phyloP scores from a whole-genome alignment of 2,797 vertebrate species.

The Brachyalestes nurse region DNA sequence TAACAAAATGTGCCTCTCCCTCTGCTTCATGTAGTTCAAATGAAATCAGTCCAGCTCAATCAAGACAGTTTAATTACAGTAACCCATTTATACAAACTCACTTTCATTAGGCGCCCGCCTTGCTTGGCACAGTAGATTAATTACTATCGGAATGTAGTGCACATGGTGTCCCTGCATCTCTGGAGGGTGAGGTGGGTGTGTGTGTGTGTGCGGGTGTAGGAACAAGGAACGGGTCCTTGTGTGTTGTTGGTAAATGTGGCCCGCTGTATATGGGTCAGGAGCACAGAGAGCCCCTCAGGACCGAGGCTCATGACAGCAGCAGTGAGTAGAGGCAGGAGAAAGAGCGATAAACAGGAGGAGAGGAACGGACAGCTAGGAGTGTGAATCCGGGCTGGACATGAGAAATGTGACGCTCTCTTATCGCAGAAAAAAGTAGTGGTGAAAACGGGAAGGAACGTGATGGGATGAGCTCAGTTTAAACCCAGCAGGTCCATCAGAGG shows the following conservation, averaged over 20 bases:
- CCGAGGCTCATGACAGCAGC: slow-evolving; percentile 36
- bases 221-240: neutral
- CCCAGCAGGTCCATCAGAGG: neutral
- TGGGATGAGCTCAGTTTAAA: neutral
- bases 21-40: slow-evolving; percentile 11
- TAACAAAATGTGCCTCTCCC: slow-evolving; percentile 32
- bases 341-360: slow-evolving; percentile 21
- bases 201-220: neutral
- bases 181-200: slow-evolving; percentile 26
- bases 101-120: slow-evolving; percentile 38
- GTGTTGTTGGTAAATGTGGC: slow-evolving; percentile 67
- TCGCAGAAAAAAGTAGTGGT: neutral
- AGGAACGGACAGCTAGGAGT: neutral
- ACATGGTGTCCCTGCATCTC: slow-evolving; percentile 39
- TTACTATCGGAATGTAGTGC: slow-evolving; percentile 45
- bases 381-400: neutral
- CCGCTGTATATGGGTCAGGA: slow-evolving; percentile 48
- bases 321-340: slow-evolving; percentile 27
- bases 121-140: slow-evolving; percentile 45
- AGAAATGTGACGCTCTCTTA: slow-evolving; percentile 1
- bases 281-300: slow-evolving; percentile 51
- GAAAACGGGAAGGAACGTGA: neutral
- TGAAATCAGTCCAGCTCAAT: slow-evolving; percentile 42
- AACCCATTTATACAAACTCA: slow-evolving; percentile 45
- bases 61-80: slow-evolving; percentile 51